Evolutionary conservation across 2,888 invertebrate species (phyloP), one percentile per base, ranked within the genome.

Genomic region (Serrognathus titanus): DNA sequence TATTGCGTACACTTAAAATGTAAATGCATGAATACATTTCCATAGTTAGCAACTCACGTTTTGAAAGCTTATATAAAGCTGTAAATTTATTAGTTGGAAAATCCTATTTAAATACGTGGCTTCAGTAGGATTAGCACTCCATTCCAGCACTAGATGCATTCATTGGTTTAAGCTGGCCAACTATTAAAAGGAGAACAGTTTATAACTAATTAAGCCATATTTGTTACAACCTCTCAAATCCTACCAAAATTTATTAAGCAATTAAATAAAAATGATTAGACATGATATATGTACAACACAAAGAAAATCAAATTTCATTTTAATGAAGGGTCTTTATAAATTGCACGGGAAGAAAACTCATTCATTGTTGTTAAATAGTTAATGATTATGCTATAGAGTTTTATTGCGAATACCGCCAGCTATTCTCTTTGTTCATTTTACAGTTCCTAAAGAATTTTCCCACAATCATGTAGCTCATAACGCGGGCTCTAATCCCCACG

Each of bases 41-140:
- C 72, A 71, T 70, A 70, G 66, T 65, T 69, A 64, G 70, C 59
- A 66, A 70, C 69, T 73, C 68, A 69, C 72, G 70, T 74, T 72
- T 75, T 75, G 74, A 78, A 79, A 79, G 81, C 81, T 82, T 82
- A 82, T 79, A 80, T 80, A 81, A 81, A 82, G 81, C 82, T 78
- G 74, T 69, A 75, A 82, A 82, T 82, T 82, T 82, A 82, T 81
- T 79, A 78, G 78, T 78, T 76, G 76, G 75, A 80, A 80, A 82
- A 81, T 80, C 81, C 78, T 74, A 76, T 76, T 75, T 78, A 79
- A 79, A 78, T 79, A 76, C 77, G 72, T 72, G 72, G 73, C 75
- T 73, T 73, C 72, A 71, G 72, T 66, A 65, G 81, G 81, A 81
- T 82, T 82, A 82, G 80, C 82, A 81, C 81, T 78, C 80, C 78